Percentiles rank a stretch among this genome's conserved stretches.
Evolutionary conservation across 2,888 invertebrate genomes (phyloP).

Genomic region (Spodoptera littoralis): DNA sequence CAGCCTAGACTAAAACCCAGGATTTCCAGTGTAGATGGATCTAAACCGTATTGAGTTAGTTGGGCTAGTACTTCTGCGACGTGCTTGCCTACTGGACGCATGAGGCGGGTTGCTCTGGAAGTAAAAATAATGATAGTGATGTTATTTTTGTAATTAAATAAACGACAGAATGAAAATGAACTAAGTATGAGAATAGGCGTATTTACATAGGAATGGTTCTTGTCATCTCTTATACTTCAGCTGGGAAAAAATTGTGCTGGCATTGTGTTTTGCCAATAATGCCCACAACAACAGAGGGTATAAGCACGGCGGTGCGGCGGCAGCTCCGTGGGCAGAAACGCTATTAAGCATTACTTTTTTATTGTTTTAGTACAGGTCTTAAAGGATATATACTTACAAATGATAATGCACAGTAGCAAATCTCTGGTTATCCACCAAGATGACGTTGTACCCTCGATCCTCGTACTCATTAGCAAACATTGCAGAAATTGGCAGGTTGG

Average conservation of each 20-base stretch:
- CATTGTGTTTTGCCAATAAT: no score
- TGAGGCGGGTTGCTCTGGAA: conserved; percentile 74
- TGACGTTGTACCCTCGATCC: conserved; percentile 79
- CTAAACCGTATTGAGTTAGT: conserved; percentile 72
- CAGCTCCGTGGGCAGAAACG: no score
- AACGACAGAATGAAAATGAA: no score
- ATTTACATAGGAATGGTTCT: no score
- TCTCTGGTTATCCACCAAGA: conserved; percentile 80
- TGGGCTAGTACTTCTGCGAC: conserved; percentile 78
- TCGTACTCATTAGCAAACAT: conserved; percentile 82
- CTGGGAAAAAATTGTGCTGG: no score
- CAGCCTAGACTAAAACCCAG: conserved; percentile 83
- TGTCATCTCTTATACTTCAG: no score
- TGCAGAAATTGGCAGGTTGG: conserved; percentile 77
- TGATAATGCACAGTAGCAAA: conserved; percentile 83
- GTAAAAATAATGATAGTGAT: conserved; percentile 5
- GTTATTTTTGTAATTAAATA: no score
- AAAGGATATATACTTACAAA: conserved; percentile 67
- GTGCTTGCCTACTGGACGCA: conserved; percentile 84
- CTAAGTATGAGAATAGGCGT: no score
- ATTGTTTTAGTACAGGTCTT: no score
- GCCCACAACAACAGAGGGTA: no score
- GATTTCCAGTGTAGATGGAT: conserved; percentile 76
- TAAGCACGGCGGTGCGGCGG: no score
- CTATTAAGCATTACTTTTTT: no score